Evolutionary conservation across 2,113 vertebrate species (phyloP).

Genomic region (Propithecus coquereli): DNA sequence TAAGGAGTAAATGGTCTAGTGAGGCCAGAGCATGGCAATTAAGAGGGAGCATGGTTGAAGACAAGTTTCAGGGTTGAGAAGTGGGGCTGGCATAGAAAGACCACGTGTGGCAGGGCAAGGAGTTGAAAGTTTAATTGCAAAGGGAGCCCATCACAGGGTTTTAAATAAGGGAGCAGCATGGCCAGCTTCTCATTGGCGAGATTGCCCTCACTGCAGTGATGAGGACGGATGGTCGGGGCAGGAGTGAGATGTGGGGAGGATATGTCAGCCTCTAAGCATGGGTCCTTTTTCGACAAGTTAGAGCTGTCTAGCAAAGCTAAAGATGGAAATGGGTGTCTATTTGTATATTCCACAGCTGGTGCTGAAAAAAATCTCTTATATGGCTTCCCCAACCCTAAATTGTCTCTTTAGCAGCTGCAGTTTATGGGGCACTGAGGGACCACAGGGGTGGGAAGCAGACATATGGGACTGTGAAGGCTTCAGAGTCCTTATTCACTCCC

Average conservation of each 20-base stretch:
- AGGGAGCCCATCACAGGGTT: background rate
- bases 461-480: background rate
- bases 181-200: background rate
- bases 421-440: background rate
- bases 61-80: background rate
- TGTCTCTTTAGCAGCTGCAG: background rate
- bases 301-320: background rate
- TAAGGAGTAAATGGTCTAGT: background rate
- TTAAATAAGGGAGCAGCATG: background rate
- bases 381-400: background rate
- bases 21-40: background rate
- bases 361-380: background rate
- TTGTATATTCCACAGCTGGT: background rate
- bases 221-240: too few species aligned
- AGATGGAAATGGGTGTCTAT: background rate
- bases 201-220: background rate
- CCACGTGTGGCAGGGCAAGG: rapidly evolving
- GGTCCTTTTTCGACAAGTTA: background rate
- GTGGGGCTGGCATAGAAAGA: background rate
- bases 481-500: background rate
- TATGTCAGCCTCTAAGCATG: background rate
- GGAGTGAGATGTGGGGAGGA: background rate
- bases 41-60: background rate
- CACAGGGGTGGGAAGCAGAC: background rate
- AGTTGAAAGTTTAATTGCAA: background rate